Evolutionary conservation across 53 echinoderm and acorn worm species (phyloP), one percentile per base, ranked within the genome.

Genomic region (Hippasteria phrygiana): DNA sequence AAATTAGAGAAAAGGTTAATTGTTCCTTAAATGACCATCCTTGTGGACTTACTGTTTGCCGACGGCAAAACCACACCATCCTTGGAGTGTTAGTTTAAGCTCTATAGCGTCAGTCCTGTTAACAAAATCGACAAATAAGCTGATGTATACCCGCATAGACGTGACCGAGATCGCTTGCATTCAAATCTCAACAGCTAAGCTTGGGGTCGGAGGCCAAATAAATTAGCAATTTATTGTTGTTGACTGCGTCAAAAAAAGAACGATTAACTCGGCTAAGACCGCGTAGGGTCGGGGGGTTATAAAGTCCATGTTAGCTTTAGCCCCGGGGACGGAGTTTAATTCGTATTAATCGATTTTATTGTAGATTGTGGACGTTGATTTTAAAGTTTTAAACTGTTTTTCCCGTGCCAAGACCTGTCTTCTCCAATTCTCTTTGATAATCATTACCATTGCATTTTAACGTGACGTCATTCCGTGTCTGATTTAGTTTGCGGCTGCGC

Each of bases 171-270:
- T 8, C 36, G 10, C 31, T 59, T 46, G 37, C 38, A 47, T 69
- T 53, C 69, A 84, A 84, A 46, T 36, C 70, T 36, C 36, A 71
- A 84, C 62, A 71, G 24, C 11, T 31, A 39, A 70, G 27, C 64
- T 42, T 48, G 31, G 38, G 64, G 82, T 65, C 64, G 34, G 63
- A 43, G 46, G 82, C 18, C 63, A 63, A 65, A 62, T 66, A 37
- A 43, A 70, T 84, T 47, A 78, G 55, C 78, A 78, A 78, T 84
- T 83, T 84, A 48, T 46, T 41, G 70, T 84, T 84, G 46, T 70
- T 84, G 36, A 70, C 55, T 69, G 84, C 40, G 42, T 65, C 32
- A 64, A 42, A 42, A 80, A 40, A 11, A 10, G 31, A 73, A 13
- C 41, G 27, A 33, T 40, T 40, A 73, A 39, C n/a, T 40, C 5